Percentiles rank a stretch among this genome's conserved stretches.
phyloP scores from a whole-genome alignment of 2,888 invertebrate genomes.

The Xestoiulus laeticollis region DNA sequence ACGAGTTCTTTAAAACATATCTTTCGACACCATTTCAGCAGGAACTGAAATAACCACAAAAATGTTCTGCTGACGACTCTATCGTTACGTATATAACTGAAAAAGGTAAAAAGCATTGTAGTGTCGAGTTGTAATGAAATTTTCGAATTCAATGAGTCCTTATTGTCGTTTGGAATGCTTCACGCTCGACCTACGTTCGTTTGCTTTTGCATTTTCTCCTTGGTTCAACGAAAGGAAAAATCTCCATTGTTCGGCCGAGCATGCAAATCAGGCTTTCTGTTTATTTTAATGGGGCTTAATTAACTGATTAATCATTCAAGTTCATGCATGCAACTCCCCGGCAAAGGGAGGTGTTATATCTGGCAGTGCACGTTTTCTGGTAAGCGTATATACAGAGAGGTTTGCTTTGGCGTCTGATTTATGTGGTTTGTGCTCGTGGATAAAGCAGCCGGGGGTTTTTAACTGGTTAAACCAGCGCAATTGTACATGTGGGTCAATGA shows the following conservation, averaged over 20 bases:
- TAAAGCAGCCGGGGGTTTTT: constrained; percentile 24
- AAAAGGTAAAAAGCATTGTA: neutral
- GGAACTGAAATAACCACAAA: neutral
- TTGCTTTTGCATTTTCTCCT: neutral
- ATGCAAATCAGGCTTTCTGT: constrained; percentile 31
- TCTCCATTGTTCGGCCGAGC: neutral
- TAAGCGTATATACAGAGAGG: neutral
- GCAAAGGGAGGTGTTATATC: neutral
- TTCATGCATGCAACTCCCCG: neutral
- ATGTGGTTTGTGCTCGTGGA: constrained; percentile 1
- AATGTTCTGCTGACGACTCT: constrained; percentile 3
- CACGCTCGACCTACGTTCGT: neutral
- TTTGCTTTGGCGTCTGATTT: neutral
- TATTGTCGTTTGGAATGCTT: constrained; percentile 28
- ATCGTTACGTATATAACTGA: neutral
- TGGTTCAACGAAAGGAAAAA: neutral
- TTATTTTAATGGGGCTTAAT: constrained; percentile 15
- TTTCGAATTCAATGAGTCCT: neutral
- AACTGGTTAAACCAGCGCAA: constrained; percentile 7
- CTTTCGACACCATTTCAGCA: no score
- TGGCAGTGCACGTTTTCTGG: neutral
- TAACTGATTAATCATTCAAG: constrained; percentile 37
- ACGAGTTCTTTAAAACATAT: no score
- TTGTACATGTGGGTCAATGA: constrained; percentile 23
- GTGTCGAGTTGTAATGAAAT: neutral